Evolutionary conservation across 1,140 invertebrate species (phyloP).

Genomic region (Lepidurus arcticus): DNA sequence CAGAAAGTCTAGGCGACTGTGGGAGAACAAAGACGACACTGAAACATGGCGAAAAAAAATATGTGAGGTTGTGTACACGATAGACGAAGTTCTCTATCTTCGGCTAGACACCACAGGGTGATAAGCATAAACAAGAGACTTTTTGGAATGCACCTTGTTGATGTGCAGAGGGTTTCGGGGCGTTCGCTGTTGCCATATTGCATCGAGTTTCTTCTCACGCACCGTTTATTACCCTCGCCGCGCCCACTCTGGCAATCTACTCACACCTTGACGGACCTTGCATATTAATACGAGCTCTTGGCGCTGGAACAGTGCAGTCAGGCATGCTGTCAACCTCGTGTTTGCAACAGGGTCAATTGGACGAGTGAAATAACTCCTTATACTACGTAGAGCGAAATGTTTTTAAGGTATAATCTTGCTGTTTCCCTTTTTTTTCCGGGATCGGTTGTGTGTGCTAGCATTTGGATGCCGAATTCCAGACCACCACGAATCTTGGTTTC

Average conservation of each 20-base stretch:
- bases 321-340: neutral
- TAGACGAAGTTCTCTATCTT: neutral
- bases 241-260: slow-evolving; percentile 13
- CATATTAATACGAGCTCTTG: neutral
- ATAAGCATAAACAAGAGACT: neutral
- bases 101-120: neutral
- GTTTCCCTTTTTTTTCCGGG: neutral
- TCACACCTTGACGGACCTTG: slow-evolving; percentile 17
- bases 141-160: slow-evolving; percentile 2
- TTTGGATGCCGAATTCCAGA: neutral
- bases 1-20: no score
- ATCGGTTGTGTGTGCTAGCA: neutral
- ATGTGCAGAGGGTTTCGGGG: neutral
- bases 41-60: no score
- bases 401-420: neutral
- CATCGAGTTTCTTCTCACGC: slow-evolving; percentile 5
- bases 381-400: neutral
- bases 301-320: neutral
- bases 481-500: neutral
- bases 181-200: neutral
- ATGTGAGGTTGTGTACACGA: neutral
- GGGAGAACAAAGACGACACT: no score
- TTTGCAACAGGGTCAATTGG: slow-evolving; percentile 14
- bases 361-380: neutral
- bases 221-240: slow-evolving; percentile 6